These are phyloP conservation scores for Gymnoscelis rufifasciata DNA, from an alignment of 2,888 invertebrate species.

Conservation along the genomic window DNA sequence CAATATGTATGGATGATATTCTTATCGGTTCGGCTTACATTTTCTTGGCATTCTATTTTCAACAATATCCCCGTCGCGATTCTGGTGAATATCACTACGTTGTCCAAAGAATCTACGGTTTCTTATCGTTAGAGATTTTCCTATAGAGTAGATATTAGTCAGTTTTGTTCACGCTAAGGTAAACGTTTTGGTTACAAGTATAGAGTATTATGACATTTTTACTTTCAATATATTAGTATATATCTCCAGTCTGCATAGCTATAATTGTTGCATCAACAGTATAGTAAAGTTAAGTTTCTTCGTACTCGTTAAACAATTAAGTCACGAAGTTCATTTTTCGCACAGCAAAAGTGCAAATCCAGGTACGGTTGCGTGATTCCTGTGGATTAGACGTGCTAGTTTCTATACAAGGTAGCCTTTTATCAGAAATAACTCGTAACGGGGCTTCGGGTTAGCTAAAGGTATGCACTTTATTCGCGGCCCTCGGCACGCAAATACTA, in stretches of 20 bases:
- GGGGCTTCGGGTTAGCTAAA: conserved; percentile 8
- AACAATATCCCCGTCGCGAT: background rate
- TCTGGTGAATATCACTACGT: background rate
- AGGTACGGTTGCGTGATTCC: conserved; percentile 11
- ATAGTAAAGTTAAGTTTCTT: too few species aligned
- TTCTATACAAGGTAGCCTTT: conserved; percentile 7
- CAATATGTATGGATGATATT: conserved; percentile 10
- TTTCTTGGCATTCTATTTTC: conserved; percentile 4
- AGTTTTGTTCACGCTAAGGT: too few species aligned
- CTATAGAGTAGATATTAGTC: too few species aligned
- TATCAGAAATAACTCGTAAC: conserved; percentile 15
- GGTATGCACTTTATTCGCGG: conserved; percentile 15
- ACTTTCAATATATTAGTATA: too few species aligned
- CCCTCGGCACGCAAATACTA: conserved; percentile 12
- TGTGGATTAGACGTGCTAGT: conserved; percentile 11
- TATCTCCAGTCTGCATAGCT: too few species aligned
- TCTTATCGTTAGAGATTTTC: too few species aligned
- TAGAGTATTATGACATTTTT: too few species aligned
- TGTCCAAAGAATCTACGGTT: conserved; percentile 6
- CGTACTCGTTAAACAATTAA: too few species aligned
- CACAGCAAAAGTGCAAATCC: conserved; percentile 2
- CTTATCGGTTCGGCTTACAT: conserved; percentile 7
- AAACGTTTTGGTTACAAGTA: too few species aligned
- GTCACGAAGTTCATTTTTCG: background rate
- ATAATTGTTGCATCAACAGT: too few species aligned